These are phyloP conservation scores for Balanococcus diminutus DNA, from an alignment of 2,888 invertebrate species.

Conservation along the genomic window DNA sequence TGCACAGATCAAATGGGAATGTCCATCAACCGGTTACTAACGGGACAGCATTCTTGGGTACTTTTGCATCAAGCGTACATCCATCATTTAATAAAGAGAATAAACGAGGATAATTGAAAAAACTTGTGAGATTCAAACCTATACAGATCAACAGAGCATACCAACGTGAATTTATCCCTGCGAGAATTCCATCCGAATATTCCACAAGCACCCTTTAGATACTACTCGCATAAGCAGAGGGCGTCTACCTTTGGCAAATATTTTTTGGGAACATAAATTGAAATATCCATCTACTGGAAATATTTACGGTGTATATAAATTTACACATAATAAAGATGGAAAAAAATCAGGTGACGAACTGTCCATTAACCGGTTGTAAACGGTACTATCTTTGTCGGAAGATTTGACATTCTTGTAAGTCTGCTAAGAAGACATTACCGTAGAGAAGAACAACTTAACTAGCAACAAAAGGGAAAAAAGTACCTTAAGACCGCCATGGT, in stretches of 20 bases:
- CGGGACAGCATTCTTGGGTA: background rate
- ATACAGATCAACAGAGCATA: background rate
- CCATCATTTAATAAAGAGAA: background rate
- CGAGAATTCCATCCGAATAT: background rate
- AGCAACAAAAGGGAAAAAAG: constrained; percentile 41
- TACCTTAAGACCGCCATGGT: constrained; percentile 52
- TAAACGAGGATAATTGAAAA: background rate
- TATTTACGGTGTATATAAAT: constrained; percentile 25
- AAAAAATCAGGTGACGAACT: constrained; percentile 50
- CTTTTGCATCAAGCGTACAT: background rate
- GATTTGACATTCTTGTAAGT: constrained; percentile 54
- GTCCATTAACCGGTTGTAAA: constrained; percentile 54
- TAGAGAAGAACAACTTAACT: constrained; percentile 2
- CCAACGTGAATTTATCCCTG: background rate
- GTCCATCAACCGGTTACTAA: background rate
- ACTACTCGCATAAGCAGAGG: background rate
- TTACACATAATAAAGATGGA: background rate
- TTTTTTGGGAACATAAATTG: background rate
- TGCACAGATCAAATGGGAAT: background rate
- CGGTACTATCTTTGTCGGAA: constrained; percentile 54
- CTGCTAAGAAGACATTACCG: constrained; percentile 49
- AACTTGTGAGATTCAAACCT: background rate
- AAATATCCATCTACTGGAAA: background rate
- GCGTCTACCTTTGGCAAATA: background rate
- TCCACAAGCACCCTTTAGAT: background rate